These are phyloP conservation scores for Papilio xuthus DNA, from an alignment of 1,140 invertebrate genomes.

Conservation along the genomic window DNA sequence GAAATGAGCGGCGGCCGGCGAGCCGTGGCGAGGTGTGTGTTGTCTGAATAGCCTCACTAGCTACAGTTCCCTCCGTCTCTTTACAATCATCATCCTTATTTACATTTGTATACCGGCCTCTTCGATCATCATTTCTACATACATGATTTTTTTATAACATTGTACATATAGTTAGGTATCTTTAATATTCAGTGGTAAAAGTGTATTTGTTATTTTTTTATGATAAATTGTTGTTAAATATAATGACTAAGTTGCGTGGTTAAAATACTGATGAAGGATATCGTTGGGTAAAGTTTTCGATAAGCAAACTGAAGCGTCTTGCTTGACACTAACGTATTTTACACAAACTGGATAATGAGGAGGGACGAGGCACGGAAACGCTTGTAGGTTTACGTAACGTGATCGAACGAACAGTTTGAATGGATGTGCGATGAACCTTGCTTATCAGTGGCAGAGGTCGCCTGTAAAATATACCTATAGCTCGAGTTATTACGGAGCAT, in stretches of 20 bases:
- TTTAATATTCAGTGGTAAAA: no score
- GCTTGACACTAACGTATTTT: not conserved
- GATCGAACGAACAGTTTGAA: conserved; percentile 15
- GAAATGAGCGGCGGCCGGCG: conserved; percentile 12
- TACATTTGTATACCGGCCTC: conserved; percentile 20
- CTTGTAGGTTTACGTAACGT: conserved; percentile 8
- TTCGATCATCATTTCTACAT: conserved; percentile 11
- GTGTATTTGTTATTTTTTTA: no score
- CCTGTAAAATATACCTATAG: conserved; percentile 19
- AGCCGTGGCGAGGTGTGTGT: not conserved
- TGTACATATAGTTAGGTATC: no score
- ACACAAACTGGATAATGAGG: conserved; percentile 21
- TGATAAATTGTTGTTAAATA: no score
- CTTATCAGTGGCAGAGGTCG: conserved; percentile 23
- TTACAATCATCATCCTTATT: conserved; percentile 24
- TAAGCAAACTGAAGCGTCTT: not conserved
- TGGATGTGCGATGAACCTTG: conserved; percentile 31
- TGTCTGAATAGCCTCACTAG: conserved; percentile 20
- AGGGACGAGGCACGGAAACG: conserved; percentile 7
- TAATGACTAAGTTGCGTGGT: no score
- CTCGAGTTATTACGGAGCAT: not conserved
- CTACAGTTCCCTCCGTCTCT: conserved; percentile 4
- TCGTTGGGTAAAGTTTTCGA: not conserved
- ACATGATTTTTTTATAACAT: not conserved
- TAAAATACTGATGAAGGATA: no score